A percentile compares a stretch with the other conserved stretches of the same genome.
phyloP scores from a whole-genome alignment of 2,797 vertebrate genomes.

The Chaenodraco wilsoni region DNA sequence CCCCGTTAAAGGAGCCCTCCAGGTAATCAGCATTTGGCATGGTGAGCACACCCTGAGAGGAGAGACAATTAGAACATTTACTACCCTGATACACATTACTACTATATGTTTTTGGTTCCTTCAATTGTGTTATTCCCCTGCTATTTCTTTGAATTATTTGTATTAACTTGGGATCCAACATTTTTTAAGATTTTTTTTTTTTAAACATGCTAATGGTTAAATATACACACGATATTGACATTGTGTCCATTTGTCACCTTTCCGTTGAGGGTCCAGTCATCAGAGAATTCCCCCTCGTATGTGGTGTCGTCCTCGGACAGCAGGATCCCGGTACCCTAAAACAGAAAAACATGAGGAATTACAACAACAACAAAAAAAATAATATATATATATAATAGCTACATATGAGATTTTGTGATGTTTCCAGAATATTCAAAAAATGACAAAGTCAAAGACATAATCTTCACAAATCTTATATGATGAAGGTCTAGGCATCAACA shows the following conservation, averaged over 20 bases:
- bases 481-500: no score
- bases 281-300: constrained; percentile 96
- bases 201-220: neutral
- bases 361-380: no score
- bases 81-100: neutral
- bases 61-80: neutral
- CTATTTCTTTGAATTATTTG: no score
- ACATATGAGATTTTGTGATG: no score
- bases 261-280: constrained; percentile 96
- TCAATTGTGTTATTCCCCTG: neutral
- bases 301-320: constrained; percentile 96
- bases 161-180: no score
- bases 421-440: no score
- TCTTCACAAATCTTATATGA: no score
- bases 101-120: neutral
- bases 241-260: constrained; percentile 84
- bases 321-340: constrained; percentile 91
- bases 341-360: neutral
- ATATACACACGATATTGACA: neutral
- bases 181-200: no score
- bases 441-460: no score
- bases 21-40: constrained; percentile 95
- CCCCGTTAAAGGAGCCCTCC: constrained; percentile 93
- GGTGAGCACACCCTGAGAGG: constrained; percentile 88
- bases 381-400: no score